Base-by-base conservation (phyloP, 2,797 vertebrate species). In the Cottoperca gobio region DNA sequence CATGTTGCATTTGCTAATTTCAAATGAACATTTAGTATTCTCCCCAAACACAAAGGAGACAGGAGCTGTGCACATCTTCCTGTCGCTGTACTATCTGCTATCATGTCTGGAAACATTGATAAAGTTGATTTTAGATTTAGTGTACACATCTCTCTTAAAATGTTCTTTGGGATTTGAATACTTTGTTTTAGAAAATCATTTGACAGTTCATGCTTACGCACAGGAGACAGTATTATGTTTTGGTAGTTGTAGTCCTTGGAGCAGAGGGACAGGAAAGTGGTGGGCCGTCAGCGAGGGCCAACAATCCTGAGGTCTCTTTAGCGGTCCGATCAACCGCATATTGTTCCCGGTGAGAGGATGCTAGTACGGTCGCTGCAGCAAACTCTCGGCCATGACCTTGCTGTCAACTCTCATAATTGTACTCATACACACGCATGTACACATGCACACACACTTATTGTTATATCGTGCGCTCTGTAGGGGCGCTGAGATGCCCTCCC, bases 241-340 rank as follows among this genome's bases (percentile, higher is more conserved):
- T 85, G 88, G 78, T 43, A 76, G 78, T 69, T 91, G 87, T 92
- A 92, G 89, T 79, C 55, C 48, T 91, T 94, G 91, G 92, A 93
- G 85, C 66, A 54, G 67, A 77, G 68, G 39, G 68, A 88, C 86
- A 80, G 88, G 84, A 81, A 84, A 81, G 84, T 61, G 78, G 84
- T 78, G 72, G 74, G 73, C 58, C 57, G 70, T 85, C 40, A 14
- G 64, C 37, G n/a, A 82, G 84, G 76, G 84, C 87, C 90, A 91
- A 87, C 86, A 90, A 92, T 92, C 88, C 81, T 90, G 92, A 90
- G 92, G 91, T 92, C 83, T 88, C 72, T 77, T 87, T 81, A 86
- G 91, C 72, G 70, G 79, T 82, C 42, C 77, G 85, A 86, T 73
- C 57, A 28, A 79, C 90, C 85, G n/a, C 85, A 86, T 69, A 83